Evolutionary conservation across 1,140 invertebrate species (phyloP), one percentile per base, ranked within the genome.

Genomic region (Apis laboriosa): DNA sequence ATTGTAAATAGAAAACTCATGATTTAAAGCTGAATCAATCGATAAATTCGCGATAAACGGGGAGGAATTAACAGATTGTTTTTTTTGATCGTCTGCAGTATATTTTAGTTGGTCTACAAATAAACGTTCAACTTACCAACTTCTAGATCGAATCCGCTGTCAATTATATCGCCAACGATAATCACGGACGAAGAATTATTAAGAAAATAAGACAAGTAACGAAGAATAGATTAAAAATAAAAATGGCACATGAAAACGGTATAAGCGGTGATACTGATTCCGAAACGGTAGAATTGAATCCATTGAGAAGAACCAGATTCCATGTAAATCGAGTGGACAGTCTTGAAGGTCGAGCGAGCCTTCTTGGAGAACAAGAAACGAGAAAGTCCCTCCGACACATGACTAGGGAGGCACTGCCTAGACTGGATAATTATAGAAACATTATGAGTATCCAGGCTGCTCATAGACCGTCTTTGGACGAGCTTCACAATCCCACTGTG

Each of bases 351-450:
- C 89, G 92, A 17, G 91, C 92, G 1, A 94, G 93, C 64, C 92
- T 94, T 11, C 86, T 94, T 2, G 93, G 92, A 1, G 93, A 94
- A 58, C 93, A 94, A 78, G 93, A 94, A 72, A 92, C 92, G 2
- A 91, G 86, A 61, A 94, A 94, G 60, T 94, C 93, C 7, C 86
- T 94, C 68, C 97, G 98, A 76, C 97, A 98, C 91, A 97, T 99
- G 92, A 99, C 98, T 1, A 95, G 98, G 17, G 98, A 99, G 94
- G 98, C 98, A 4, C 92, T 99, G 66, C 98, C 98, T 13, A 95
- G 98, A 71, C 93, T 98, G 90, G 98, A 99, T 92, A 98, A 99
- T 94, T 99, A 99, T 94, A 96, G 98, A 80, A 99, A 99, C 93
- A 97, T 99, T 83, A 95, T 99, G 95, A 98, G 97, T 28, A 97